A percentile compares a stretch with the other conserved stretches of the same genome.
Evolutionary conservation across 1,140 invertebrate species (phyloP).

Genomic region (Euschistus heros): DNA sequence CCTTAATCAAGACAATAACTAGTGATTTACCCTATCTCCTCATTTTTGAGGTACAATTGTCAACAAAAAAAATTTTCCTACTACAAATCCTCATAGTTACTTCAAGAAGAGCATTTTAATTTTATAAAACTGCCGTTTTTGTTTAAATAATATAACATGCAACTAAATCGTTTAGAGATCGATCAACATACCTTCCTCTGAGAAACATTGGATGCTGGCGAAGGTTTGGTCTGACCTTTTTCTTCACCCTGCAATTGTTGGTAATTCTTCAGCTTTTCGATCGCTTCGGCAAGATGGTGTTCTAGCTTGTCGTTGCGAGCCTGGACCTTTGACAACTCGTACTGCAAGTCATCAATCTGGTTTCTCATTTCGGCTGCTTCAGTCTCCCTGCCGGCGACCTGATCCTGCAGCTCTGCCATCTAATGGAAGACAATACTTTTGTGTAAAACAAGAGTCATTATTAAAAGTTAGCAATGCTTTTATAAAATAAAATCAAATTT

Average conservation of each 20-base stretch:
- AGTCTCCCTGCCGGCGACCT: constrained; percentile 81
- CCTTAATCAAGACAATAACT: too few relatives aligned
- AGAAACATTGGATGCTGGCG: constrained; percentile 45
- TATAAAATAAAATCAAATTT: too few relatives aligned
- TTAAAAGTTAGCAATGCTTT: too few relatives aligned
- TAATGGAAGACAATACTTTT: constrained; percentile 31
- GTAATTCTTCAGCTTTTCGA: constrained; percentile 79
- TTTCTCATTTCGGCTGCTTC: constrained; percentile 89
- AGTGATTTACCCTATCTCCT: too few relatives aligned
- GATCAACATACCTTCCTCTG: constrained; percentile 43
- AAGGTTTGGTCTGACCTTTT: constrained; percentile 39
- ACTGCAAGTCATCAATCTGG: constrained; percentile 90
- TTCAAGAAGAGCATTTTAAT: too few relatives aligned
- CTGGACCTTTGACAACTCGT: constrained; percentile 80
- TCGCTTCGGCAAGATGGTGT: constrained; percentile 75
- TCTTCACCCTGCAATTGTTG: constrained; percentile 57
- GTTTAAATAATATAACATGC: too few relatives aligned
- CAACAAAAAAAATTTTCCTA: too few relatives aligned
- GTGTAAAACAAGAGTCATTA: too few relatives aligned
- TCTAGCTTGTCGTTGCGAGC: constrained; percentile 84
- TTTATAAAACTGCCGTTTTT: too few relatives aligned
- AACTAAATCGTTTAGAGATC: too few relatives aligned
- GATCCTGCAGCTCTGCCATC: constrained; percentile 84
- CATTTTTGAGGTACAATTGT: too few relatives aligned
- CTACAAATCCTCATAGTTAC: too few relatives aligned